Evolutionary conservation across 2,888 invertebrate genomes (phyloP), one percentile per base, ranked within the genome.

Genomic region (Pherbina coryleti): DNA sequence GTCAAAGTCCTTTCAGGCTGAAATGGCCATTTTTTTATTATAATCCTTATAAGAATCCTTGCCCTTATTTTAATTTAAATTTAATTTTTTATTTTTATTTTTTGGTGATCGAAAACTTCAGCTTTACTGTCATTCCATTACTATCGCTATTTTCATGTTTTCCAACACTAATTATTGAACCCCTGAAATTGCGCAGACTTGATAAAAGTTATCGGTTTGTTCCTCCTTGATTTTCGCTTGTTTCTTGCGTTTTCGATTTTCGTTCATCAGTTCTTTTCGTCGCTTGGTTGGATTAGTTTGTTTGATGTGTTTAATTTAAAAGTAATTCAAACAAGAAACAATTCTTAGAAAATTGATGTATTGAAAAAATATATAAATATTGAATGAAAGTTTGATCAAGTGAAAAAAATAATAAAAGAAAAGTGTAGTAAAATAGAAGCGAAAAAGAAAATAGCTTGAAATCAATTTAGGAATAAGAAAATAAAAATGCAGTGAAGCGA

Each of bases 241-340:
- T 44, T 55, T 7, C 55, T 22, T 55, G 19, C 55, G 55, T 55
- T 55, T 55, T 55, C 55, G 19, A 55, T 55, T 19, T 55, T 44
- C 60, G 60, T 60, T 60, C 37, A 37, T 31, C 74, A 75, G 74
- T 75, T 75, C 51, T 22, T 34, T 49, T 75, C 66, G 66, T 75
- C 28, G 53, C 31, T 75, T 34, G 74, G 19, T 74, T 64, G 64
- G 66, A 49, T 74, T 44, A 64, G 74, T 75, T 66, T n/a, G 34
- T 49, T 66, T 53, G 19, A 19, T 28, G 5, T 9, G 7, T n/a
- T n/a, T n/a, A n/a, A n/a, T n/a, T n/a, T n/a, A n/a, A n/a, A 19
- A n/a, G 22, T 70, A 17, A 1, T 37, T 44, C 2, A 11, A 11
- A 3, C 14, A 44, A 14, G 14, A 44, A 44, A 44, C 44, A 44